These are phyloP conservation scores for Yponomeuta plumbellus DNA, from an alignment of 2,888 invertebrate genomes.

Conservation along the genomic window DNA sequence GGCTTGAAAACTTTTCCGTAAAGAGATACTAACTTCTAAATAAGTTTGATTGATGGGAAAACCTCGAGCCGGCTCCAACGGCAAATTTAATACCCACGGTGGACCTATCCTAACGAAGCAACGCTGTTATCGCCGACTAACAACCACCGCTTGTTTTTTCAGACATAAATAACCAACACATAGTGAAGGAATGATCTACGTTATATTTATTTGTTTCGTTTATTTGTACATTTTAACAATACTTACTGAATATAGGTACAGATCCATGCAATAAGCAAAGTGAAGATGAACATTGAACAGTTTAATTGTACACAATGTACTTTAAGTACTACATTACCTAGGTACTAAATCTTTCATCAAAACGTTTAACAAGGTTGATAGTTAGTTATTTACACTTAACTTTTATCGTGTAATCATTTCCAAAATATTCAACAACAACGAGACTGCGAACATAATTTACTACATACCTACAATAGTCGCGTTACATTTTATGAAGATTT, in stretches of 20 bases:
- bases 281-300: slow-evolving; percentile 30
- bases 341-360: neutral
- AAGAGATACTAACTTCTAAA: neutral
- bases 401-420: slow-evolving; percentile 27
- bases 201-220: slow-evolving; percentile 34
- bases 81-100: neutral
- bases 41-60: neutral
- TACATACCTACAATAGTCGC: slow-evolving; percentile 12
- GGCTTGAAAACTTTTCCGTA: neutral
- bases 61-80: neutral
- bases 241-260: slow-evolving; percentile 40
- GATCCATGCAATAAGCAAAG: slow-evolving; percentile 38
- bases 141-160: neutral
- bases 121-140: neutral
- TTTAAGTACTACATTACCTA: slow-evolving; percentile 16
- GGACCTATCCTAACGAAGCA: neutral
- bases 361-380: neutral
- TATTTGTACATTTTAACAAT: slow-evolving; percentile 53
- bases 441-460: slow-evolving; percentile 37
- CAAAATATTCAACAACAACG: slow-evolving; percentile 56
- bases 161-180: neutral
- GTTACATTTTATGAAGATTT: neutral
- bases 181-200: slow-evolving; percentile 18
- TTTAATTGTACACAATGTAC: slow-evolving; percentile 30
- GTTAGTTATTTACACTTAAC: slow-evolving; percentile 48